Evolutionary conservation across 2,888 invertebrate genomes (phyloP), one percentile per base, ranked within the genome.

Genomic region (Tetragonisca angustula): DNA sequence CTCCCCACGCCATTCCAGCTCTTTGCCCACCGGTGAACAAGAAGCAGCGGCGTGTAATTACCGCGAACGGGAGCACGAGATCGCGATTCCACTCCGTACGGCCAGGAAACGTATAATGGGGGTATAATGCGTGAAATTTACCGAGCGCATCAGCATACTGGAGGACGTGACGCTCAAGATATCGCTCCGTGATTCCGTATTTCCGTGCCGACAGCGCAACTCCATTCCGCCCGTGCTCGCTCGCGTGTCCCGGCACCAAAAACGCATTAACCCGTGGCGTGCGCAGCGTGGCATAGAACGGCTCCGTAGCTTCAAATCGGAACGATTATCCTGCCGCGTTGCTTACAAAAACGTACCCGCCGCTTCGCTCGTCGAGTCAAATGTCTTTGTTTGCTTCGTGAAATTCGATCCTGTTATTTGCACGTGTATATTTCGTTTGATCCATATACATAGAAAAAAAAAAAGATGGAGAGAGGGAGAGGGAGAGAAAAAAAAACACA

Each of bases 91-190:
- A 79, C 85, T 83, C 9, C 9, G 9, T 43, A 43, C 83, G 87
- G 81, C 82, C 89, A 89, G 89, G 88, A 90, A 90, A 90, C 89
- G 88, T 84, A 89, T 90, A 90, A 90, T 89, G 88, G 89, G 87
- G 85, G 87, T 88, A 89, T 90, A 89, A 89, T 89, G 89, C 89
- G 89, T 90, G 89, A 90, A 90, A 90, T 90, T 89, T 90, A 89
- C 89, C 87, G 86, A 86, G 86, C 88, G 88, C 88, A 90, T 90
- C 89, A 85, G 88, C 89, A 86, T 90, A 90, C 89, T 89, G 89
- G 89, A 88, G 86, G 89, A 89, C 88, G 87, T 83, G 89, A 88
- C 86, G 89, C 88, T 88, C 87, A 89, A 89, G 89, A 89, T 89
- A 89, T 89, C 89, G 88, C 87, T 79, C 43, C 43, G 85, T 88